Evolutionary conservation across 2,888 invertebrate genomes (phyloP).

Genomic region (Poecilobothrus nobilitatus): DNA sequence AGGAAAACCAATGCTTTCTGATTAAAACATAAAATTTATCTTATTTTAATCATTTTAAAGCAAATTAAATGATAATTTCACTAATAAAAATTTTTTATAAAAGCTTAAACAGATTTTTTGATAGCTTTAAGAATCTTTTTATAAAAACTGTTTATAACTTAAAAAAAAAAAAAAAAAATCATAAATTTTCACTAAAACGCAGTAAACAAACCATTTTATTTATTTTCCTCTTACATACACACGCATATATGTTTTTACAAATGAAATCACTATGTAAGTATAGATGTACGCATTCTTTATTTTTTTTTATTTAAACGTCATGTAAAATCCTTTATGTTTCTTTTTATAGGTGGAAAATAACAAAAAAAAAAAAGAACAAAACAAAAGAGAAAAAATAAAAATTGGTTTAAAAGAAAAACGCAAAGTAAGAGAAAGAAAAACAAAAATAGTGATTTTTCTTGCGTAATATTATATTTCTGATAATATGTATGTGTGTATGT

Average conservation of each 20-base stretch:
- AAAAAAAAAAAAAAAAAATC: neutral
- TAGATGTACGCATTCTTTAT: neutral
- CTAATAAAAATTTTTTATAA: too few species aligned
- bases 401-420: neutral
- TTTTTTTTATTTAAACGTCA: neutral
- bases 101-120: too few species aligned
- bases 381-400: neutral
- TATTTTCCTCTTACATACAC: neutral
- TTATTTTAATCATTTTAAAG: too few species aligned
- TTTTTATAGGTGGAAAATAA: neutral
- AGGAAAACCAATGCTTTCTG: too few species aligned
- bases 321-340: neutral
- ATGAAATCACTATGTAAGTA: too few species aligned
- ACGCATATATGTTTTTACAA: too few species aligned
- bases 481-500: too few species aligned
- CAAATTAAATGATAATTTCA: too few species aligned
- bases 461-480: too few species aligned
- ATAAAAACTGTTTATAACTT: neutral
- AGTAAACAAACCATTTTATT: constrained; percentile 1
- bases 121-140: neutral
- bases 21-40: too few species aligned
- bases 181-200: neutral
- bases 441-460: neutral
- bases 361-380: neutral
- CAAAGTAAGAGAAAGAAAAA: neutral